Conservation (phyloP, 2,797 vertebrate genomes). For the Decapterus maruadsi region DNA sequence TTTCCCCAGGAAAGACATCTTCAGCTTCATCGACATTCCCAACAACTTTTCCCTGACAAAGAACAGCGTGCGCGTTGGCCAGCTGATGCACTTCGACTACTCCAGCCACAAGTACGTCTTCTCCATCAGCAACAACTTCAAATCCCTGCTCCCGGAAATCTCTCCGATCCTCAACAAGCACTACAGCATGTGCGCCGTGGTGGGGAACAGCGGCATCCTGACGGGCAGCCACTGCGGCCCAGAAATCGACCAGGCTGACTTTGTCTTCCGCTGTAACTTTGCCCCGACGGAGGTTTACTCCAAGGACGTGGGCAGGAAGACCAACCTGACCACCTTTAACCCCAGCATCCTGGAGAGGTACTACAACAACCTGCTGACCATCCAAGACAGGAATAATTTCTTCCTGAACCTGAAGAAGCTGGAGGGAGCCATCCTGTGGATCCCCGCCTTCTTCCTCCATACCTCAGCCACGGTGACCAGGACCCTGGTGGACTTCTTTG, state of each 20-base stretch:
- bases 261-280: slow-evolving; percentile 99
- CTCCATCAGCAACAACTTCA: slow-evolving; percentile 96
- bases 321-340: slow-evolving; percentile 98
- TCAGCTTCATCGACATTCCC: slow-evolving; percentile 93
- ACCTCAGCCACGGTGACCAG: slow-evolving; percentile 96
- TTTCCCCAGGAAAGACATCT: slow-evolving; percentile 93
- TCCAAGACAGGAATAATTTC: slow-evolving; percentile 99
- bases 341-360: slow-evolving; percentile 98
- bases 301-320: slow-evolving; percentile 95
- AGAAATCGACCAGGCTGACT: slow-evolving; percentile 96
- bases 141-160: slow-evolving; percentile 93
- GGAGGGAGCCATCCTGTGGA: slow-evolving; percentile 97
- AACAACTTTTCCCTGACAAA: slow-evolving; percentile 97
- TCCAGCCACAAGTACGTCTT: slow-evolving; percentile 99
- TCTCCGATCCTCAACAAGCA: slow-evolving; percentile 95
- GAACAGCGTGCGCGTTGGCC: slow-evolving; percentile 93
- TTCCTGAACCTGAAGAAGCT: slow-evolving; percentile 97
- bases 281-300: slow-evolving; percentile 96
- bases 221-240: slow-evolving; percentile 94
- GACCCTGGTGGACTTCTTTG: slow-evolving; percentile 98
- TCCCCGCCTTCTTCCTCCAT: slow-evolving; percentile 98
- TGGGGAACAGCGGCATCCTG: slow-evolving; percentile 97
- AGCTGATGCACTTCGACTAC: slow-evolving; percentile 99
- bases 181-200: slow-evolving; percentile 94
- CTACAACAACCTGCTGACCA: slow-evolving; percentile 98